phyloP scores from a whole-genome alignment of 2,797 vertebrate species.

The Rhinophrynus dorsalis region DNA sequence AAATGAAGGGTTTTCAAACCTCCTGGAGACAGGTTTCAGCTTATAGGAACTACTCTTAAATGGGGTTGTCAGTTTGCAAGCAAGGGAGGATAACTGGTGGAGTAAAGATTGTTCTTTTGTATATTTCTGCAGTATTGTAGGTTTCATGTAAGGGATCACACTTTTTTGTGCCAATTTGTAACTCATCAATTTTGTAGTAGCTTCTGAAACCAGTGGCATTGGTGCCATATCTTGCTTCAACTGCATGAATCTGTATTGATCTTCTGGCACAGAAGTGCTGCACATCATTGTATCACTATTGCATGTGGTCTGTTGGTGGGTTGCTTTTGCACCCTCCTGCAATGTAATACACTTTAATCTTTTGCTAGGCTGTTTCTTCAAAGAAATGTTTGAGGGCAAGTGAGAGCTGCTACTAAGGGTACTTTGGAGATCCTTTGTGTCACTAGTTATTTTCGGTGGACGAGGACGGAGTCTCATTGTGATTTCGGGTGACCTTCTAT shows the following conservation, averaged over 20 bases:
- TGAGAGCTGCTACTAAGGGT: conserved; percentile 54
- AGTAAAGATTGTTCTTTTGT: conserved; percentile 68
- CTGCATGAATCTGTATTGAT: conserved; percentile 46
- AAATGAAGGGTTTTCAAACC: not conserved
- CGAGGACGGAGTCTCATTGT: not conserved
- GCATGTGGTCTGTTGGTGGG: conserved; percentile 40
- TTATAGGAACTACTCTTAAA: conserved; percentile 40
- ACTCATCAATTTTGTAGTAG: conserved; percentile 2
- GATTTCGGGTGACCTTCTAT: not conserved
- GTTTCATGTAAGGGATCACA: conserved; percentile 50
- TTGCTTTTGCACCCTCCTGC: conserved; percentile 1
- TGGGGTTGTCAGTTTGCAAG: conserved; percentile 58
- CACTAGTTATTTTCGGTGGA: not conserved
- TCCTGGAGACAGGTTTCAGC: conserved; percentile 13
- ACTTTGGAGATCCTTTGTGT: conserved; percentile 23
- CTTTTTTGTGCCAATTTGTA: conserved; percentile 54
- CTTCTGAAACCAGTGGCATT: conserved; percentile 33
- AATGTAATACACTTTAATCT: conserved; percentile 55
- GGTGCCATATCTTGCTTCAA: conserved; percentile 18
- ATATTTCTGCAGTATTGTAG: conserved; percentile 53
- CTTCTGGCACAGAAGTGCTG: conserved; percentile 33
- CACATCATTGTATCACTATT: conserved; percentile 42
- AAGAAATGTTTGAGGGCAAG: conserved; percentile 45
- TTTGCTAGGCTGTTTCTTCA: conserved; percentile 62
- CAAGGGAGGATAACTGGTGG: conserved; percentile 63